These are phyloP conservation scores for Umimayanthus chanpuru DNA, from an alignment of 92 coral and sea anemone genomes.

Conservation along the genomic window DNA sequence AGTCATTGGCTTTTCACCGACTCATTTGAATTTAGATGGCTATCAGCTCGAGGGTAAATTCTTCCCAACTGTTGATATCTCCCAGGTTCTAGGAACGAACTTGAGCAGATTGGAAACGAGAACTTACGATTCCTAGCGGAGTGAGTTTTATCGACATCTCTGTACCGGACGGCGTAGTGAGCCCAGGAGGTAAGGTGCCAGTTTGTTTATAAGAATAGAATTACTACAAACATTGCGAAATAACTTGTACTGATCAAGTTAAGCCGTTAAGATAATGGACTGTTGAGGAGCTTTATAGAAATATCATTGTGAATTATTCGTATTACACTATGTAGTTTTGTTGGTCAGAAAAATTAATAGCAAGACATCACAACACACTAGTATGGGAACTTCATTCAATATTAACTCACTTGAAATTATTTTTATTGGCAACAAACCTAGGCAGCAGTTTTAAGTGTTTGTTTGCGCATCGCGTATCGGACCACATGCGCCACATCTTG, in stretches of 20 bases:
- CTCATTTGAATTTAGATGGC: conserved; percentile 23
- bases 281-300: no score
- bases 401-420: background rate
- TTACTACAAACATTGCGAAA: background rate
- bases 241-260: background rate
- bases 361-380: background rate
- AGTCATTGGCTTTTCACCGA: conserved; percentile 9
- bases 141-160: background rate
- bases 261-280: background rate
- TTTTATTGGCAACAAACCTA: background rate
- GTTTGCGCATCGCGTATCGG: background rate
- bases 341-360: background rate
- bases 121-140: background rate
- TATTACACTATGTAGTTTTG: background rate
- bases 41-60: conserved; percentile 6
- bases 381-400: background rate
- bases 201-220: background rate
- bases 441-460: background rate
- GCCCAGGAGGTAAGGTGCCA: background rate
- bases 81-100: conserved; percentile 4
- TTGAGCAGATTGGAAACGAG: background rate
- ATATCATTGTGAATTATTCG: no score
- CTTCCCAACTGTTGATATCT: background rate
- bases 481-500: background rate
- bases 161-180: background rate